These are phyloP conservation scores for Peromyscus californicus DNA, from an alignment of 2,113 vertebrate genomes.

Conservation along the genomic window DNA sequence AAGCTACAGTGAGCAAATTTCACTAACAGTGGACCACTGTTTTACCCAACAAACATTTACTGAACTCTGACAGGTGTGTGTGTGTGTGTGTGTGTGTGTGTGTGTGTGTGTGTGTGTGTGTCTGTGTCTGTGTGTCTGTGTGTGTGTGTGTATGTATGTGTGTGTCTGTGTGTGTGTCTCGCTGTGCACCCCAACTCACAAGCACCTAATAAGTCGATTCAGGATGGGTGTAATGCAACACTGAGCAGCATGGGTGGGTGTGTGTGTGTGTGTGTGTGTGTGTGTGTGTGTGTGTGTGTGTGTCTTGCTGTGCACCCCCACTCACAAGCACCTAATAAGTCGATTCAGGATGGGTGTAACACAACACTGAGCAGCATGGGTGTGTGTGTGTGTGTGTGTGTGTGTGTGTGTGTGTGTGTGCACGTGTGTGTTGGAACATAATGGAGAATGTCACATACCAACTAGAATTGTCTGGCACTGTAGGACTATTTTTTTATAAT, in stretches of 20 bases:
- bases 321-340: not conserved
- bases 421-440: not conserved
- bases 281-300: not conserved
- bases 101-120: not conserved
- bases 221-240: not conserved
- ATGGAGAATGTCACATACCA: not conserved
- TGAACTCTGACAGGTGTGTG: not conserved
- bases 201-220: not conserved
- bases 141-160: accelerated
- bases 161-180: too few relatives aligned
- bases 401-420: too few relatives aligned
- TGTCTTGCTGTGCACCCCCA: not conserved
- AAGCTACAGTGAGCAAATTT: not conserved
- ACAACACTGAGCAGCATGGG: not conserved
- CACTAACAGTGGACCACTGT: not conserved
- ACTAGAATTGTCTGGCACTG: conserved; percentile 22
- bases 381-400: not conserved
- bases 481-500: not conserved
- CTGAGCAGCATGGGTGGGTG: not conserved
- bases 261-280: not conserved
- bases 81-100: not conserved
- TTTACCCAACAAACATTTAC: not conserved
- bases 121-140: not conserved
- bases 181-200: not conserved
- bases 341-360: not conserved